A percentile compares a stretch with the other conserved stretches of the same genome.
Conservation (phyloP, 2,888 invertebrate genomes). For the Ellobium chinense region DNA sequence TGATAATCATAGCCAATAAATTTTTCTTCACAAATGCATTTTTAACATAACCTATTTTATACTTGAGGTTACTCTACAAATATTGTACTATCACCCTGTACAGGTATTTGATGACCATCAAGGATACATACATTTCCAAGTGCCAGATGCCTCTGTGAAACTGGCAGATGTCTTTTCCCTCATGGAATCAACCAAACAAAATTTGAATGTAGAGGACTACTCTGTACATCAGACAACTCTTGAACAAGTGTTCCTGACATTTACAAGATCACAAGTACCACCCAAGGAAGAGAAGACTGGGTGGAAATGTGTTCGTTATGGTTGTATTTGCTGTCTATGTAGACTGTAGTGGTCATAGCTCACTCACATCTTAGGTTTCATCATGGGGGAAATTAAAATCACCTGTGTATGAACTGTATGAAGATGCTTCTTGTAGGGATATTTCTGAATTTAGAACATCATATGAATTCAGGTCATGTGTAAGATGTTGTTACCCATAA, state of each 20-base stretch:
- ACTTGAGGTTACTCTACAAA: no score
- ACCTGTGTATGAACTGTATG: no score
- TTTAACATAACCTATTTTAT: no score
- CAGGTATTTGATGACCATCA: conserved; percentile 49
- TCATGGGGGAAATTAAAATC: no score
- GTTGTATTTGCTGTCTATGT: conserved; percentile 47
- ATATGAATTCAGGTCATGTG: no score
- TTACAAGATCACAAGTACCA: conserved; percentile 70
- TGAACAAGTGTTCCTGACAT: conserved; percentile 81
- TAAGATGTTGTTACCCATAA: no score
- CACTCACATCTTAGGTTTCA: no score
- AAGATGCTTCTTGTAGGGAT: no score
- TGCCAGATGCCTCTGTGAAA: conserved; percentile 66
- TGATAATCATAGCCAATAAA: no score
- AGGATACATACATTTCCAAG: conserved; percentile 51
- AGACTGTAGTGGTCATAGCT: conserved; percentile 86
- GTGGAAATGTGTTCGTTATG: not conserved
- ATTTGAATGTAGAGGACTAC: conserved; percentile 75
- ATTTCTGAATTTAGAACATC: no score
- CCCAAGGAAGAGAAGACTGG: conserved; percentile 51
- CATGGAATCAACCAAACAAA: conserved; percentile 73
- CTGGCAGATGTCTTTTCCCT: conserved; percentile 76
- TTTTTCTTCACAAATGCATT: no score
- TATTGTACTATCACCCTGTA: no score
- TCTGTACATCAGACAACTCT: conserved; percentile 78